phyloP scores from a whole-genome alignment of 2,888 invertebrate species.

The Corbicula japonica region DNA sequence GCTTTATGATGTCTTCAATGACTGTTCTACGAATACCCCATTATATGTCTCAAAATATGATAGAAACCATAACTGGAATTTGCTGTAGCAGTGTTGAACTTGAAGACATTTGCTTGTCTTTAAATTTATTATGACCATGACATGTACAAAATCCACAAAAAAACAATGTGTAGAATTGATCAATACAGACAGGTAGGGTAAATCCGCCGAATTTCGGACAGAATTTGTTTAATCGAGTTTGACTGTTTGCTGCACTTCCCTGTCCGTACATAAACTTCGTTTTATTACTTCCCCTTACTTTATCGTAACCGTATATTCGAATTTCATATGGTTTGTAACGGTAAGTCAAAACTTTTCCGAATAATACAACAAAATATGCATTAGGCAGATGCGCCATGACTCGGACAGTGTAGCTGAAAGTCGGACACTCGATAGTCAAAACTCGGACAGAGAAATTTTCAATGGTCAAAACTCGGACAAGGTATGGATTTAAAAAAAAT shows the following conservation, averaged over 20 bases:
- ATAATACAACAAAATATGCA: too few relatives aligned
- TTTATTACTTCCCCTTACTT: too few relatives aligned
- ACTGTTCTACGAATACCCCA: too few relatives aligned
- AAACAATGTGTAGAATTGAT: too few relatives aligned
- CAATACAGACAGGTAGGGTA: background rate
- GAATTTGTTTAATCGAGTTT: background rate
- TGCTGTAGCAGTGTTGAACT: too few relatives aligned
- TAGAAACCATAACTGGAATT: too few relatives aligned
- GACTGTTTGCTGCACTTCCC: slow-evolving; percentile 1
- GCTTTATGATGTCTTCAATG: too few relatives aligned
- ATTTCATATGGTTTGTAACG: background rate
- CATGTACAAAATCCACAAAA: too few relatives aligned
- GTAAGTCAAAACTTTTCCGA: slow-evolving; percentile 7
- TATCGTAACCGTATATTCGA: background rate
- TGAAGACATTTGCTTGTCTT: too few relatives aligned
- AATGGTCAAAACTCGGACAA: slow-evolving; percentile 5
- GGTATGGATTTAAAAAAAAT: background rate
- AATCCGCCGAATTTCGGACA: background rate
- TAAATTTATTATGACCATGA: too few relatives aligned
- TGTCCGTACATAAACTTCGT: background rate
- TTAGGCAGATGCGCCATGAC: background rate
- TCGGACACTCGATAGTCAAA: background rate
- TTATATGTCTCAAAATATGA: too few relatives aligned
- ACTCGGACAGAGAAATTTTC: slow-evolving; percentile 3
- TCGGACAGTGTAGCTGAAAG: slow-evolving; percentile 9